A percentile compares a stretch with the other conserved stretches of the same genome.
Conservation (phyloP, 2,888 invertebrate genomes). For the Trachelus iudaicus region DNA sequence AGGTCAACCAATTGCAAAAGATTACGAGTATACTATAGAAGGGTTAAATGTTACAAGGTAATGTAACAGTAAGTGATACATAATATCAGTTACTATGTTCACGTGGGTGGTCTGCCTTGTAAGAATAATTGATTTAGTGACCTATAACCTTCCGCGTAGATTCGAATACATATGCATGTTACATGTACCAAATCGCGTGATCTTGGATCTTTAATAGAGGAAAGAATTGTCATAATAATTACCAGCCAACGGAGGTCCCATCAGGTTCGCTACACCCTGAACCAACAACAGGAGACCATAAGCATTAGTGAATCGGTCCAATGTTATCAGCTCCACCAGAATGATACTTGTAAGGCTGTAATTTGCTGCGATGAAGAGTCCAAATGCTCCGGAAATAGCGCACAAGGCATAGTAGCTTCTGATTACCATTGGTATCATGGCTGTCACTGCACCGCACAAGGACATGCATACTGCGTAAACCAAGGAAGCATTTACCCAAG, state of each 20-base stretch:
- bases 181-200: background rate
- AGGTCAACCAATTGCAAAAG: background rate
- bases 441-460: constrained; percentile 76
- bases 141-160: background rate
- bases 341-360: constrained; percentile 92
- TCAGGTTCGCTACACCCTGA: constrained; percentile 89
- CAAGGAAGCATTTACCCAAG: constrained; percentile 79
- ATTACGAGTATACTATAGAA: background rate
- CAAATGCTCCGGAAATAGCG: constrained; percentile 81
- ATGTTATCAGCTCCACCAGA: constrained; percentile 87
- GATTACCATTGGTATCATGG: constrained; percentile 74
- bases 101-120: background rate
- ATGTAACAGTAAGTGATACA: background rate
- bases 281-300: constrained; percentile 89
- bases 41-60: background rate
- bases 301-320: constrained; percentile 91
- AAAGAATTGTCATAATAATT: constrained; percentile 36
- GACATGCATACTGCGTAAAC: constrained; percentile 87
- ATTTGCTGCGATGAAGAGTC: constrained; percentile 91
- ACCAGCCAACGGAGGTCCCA: constrained; percentile 94
- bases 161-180: background rate
- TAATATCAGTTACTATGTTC: background rate
- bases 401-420: constrained; percentile 71
- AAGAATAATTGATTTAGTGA: background rate
- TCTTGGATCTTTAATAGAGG: background rate